A percentile compares a stretch with the other conserved stretches of the same genome.
Conservation (phyloP, 1,140 invertebrate genomes). For the Monomorium pharaonis region DNA sequence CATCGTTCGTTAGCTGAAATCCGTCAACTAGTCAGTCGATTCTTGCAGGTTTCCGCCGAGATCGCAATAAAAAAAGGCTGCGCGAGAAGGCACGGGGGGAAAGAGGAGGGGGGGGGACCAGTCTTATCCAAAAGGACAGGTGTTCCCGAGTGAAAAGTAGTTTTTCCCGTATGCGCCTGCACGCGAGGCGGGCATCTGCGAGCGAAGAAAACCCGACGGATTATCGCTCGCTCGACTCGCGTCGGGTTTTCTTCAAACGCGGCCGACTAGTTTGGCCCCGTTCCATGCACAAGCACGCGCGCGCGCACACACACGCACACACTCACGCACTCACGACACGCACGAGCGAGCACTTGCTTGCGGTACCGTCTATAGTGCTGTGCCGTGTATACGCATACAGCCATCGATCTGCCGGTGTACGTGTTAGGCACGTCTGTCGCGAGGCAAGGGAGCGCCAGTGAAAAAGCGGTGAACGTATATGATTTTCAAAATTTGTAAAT, state of each 20-base stretch:
- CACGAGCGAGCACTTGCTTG: not conserved
- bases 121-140: not conserved
- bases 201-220: constrained; percentile 10
- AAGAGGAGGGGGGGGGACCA: not conserved
- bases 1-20: not conserved
- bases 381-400: constrained; percentile 5
- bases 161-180: not conserved
- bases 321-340: not conserved
- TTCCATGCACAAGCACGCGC: constrained; percentile 32
- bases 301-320: not conserved
- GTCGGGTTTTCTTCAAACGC: constrained; percentile 47
- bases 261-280: constrained; percentile 45
- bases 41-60: not conserved
- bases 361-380: not conserved
- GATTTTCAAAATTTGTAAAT: constrained; percentile 14
- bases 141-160: not conserved
- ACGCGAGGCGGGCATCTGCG: constrained; percentile 5
- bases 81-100: not conserved
- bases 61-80: not conserved
- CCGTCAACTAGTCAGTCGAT: not conserved
- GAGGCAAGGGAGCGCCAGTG: not conserved
- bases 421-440: not conserved
- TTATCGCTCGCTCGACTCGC: constrained; percentile 25
- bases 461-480: not conserved
- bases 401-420: constrained; percentile 27